Conservation (phyloP, 2,888 invertebrate species). For the Arctia plantaginis region DNA sequence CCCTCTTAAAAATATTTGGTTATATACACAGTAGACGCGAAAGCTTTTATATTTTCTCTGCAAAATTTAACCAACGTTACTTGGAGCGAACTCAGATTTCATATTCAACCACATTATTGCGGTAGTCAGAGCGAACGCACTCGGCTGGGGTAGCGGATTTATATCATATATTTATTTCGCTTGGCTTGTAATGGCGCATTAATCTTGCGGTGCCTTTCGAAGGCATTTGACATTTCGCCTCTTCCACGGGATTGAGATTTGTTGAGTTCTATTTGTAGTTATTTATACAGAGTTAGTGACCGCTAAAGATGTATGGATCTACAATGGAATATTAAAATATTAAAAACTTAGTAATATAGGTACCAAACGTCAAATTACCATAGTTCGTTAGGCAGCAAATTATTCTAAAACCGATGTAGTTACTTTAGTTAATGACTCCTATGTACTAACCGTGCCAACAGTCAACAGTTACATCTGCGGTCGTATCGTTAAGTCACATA, state of each 20-base stretch:
- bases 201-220: constrained; percentile 63
- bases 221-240: constrained; percentile 64
- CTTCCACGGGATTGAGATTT: constrained; percentile 50
- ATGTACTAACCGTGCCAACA: no score
- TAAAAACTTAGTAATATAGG: not conserved
- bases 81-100: constrained; percentile 49
- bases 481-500: no score
- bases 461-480: no score
- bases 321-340: constrained; percentile 13
- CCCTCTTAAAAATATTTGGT: constrained; percentile 3
- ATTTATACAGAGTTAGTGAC: constrained; percentile 38
- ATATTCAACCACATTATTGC: constrained; percentile 51
- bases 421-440: no score
- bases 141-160: constrained; percentile 53
- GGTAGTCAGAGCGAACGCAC: constrained; percentile 46
- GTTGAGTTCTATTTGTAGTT: constrained; percentile 47
- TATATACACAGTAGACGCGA: constrained; percentile 10
- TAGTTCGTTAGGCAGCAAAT: no score
- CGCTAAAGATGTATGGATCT: constrained; percentile 22
- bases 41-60: constrained; percentile 23
- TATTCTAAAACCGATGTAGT: no score
- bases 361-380: no score
- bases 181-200: constrained; percentile 66
- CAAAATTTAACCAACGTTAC: constrained; percentile 27
- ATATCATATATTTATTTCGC: constrained; percentile 66